Conservation (phyloP, 92 coral and sea anemone species). For the Virgularia gustaviana region DNA sequence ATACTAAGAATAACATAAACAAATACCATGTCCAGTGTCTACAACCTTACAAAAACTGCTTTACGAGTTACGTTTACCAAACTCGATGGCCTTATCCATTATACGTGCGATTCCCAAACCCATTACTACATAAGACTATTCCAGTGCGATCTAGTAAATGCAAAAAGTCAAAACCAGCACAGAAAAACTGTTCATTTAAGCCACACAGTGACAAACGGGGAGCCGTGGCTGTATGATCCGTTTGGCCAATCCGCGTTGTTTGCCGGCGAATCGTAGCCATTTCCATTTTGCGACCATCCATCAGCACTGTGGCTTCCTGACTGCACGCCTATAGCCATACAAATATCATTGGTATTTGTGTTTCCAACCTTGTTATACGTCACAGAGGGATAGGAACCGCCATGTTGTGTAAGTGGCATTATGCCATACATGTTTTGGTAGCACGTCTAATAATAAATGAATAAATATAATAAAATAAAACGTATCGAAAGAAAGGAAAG, state of each 20-base stretch:
- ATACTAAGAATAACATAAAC: no score
- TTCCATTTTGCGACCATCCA: constrained; percentile 77
- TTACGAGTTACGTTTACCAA: no score
- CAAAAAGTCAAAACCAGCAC: no score
- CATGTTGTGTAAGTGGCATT: constrained; percentile 54
- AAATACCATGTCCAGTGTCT: no score
- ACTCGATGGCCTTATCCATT: no score
- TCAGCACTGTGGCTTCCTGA: constrained; percentile 55
- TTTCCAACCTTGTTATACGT: constrained; percentile 53
- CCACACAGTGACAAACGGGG: constrained; percentile 75
- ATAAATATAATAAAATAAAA: no score
- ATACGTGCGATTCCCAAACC: no score
- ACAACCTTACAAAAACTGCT: no score
- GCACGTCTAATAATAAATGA: constrained; percentile 51
- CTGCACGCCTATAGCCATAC: constrained; percentile 78
- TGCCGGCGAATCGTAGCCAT: constrained; percentile 68
- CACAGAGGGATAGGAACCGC: constrained; percentile 77
- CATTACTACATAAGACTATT: no score
- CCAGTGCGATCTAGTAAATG: no score
- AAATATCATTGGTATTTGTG: constrained; percentile 52
- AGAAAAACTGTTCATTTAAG: constrained; percentile 55
- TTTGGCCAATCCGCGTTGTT: constrained; percentile 91
- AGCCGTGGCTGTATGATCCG: constrained; percentile 46
- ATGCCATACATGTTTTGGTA: constrained; percentile 76
- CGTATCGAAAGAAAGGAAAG: no score